These are phyloP conservation scores for Epinephelus moara DNA, from an alignment of 2,113 vertebrate species.

Conservation along the genomic window DNA sequence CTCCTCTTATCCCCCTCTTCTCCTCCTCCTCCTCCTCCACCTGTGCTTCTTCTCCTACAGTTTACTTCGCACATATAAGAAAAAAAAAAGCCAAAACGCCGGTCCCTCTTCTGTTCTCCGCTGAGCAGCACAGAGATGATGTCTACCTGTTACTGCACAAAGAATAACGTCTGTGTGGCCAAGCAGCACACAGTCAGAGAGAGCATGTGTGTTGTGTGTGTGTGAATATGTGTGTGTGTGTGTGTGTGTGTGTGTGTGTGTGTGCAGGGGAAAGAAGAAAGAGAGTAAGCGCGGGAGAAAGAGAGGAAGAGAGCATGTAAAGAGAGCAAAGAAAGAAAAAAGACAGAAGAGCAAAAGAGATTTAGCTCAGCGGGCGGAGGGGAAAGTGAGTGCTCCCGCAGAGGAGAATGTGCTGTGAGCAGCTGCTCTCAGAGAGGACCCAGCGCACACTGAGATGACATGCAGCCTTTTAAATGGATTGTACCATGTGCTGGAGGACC, in stretches of 20 bases:
- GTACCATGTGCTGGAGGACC: constrained; percentile 83
- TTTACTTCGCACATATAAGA: constrained; percentile 68
- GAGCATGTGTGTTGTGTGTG: constrained; percentile 27
- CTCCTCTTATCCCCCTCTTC: constrained; percentile 32
- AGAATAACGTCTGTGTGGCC: constrained; percentile 49
- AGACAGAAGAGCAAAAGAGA: constrained; percentile 57
- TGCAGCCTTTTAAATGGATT: constrained; percentile 86
- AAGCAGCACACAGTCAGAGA: constrained; percentile 49
- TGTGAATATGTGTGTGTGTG: not conserved
- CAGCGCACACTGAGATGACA: constrained; percentile 83
- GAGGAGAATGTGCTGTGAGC: constrained; percentile 80
- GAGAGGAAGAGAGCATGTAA: constrained; percentile 24
- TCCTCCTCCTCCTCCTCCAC: constrained; percentile 63
- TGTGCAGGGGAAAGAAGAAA: constrained; percentile 33
- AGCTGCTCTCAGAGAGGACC: constrained; percentile 85
- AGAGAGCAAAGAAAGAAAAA: constrained; percentile 35
- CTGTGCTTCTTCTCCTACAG: constrained; percentile 64
- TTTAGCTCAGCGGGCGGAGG: constrained; percentile 70
- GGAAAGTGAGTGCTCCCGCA: constrained; percentile 76
- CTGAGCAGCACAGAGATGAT: constrained; percentile 38
- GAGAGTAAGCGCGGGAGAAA: constrained; percentile 36
- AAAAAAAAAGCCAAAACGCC: constrained; percentile 23
- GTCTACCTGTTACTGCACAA: constrained; percentile 75
- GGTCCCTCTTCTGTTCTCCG: constrained; percentile 39
- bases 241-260: constrained; percentile 13